Evolutionary conservation across 2,888 invertebrate species (phyloP).

Genomic region (Tupiocoris notatus): DNA sequence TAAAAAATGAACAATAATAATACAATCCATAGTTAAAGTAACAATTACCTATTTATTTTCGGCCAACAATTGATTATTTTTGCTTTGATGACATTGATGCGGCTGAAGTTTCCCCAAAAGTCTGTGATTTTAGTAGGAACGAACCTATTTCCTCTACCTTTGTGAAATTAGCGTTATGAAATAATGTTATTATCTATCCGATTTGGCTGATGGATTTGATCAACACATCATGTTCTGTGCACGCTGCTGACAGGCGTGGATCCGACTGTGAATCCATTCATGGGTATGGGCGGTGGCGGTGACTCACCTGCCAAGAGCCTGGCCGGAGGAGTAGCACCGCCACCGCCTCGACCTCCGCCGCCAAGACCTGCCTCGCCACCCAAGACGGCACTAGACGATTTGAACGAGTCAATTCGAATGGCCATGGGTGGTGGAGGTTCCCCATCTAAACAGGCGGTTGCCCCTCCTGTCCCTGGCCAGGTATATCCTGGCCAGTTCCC

Average conservation of each 20-base stretch:
- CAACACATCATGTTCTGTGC: constrained; percentile 53
- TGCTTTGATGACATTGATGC: too few relatives aligned
- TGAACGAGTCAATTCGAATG: constrained; percentile 68
- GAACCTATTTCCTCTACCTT: too few relatives aligned
- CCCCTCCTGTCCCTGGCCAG: constrained; percentile 9
- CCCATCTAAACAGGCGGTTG: constrained; percentile 42
- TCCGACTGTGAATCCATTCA: constrained; percentile 63
- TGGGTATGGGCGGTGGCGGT: constrained; percentile 54
- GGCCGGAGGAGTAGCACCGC: constrained; percentile 51
- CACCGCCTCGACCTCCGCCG: constrained; percentile 55
- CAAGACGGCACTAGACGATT: constrained; percentile 68
- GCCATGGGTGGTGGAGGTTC: constrained; percentile 60
- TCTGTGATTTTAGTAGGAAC: too few relatives aligned
- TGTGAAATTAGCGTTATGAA: too few relatives aligned
- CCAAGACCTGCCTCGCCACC: constrained; percentile 55
- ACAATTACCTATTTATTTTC: too few relatives aligned
- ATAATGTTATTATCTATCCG: too few relatives aligned
- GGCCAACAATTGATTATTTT: too few relatives aligned
- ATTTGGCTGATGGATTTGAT: background rate
- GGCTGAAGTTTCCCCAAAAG: too few relatives aligned
- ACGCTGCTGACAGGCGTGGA: constrained; percentile 57
- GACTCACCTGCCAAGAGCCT: constrained; percentile 39
- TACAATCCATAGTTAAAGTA: too few relatives aligned
- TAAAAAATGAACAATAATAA: too few relatives aligned
- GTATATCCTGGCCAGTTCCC: constrained; percentile 22